phyloP scores from a whole-genome alignment of 92 coral and sea anemone genomes.

The Desmophyllum pertusum region DNA sequence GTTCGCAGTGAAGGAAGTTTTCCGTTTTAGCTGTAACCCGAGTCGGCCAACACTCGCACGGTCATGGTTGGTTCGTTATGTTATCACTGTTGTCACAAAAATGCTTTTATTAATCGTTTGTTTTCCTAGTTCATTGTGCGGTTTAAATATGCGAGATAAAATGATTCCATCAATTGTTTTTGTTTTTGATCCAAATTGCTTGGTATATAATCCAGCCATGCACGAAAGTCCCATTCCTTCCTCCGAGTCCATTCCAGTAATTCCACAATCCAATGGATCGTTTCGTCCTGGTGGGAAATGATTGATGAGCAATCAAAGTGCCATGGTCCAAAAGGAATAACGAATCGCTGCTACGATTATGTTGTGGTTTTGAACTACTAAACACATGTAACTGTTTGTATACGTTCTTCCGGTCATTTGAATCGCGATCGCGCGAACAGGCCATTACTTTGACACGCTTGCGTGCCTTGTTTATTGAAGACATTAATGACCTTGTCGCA shows the following conservation, averaged over 20 bases:
- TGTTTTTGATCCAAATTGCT: background rate
- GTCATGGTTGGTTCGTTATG: constrained; percentile 10
- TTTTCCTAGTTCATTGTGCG: background rate
- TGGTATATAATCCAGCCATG: background rate
- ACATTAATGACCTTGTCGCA: constrained; percentile 4
- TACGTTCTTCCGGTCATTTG: constrained; percentile 3
- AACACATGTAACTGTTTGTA: constrained; percentile 13
- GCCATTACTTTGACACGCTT: background rate
- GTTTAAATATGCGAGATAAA: background rate
- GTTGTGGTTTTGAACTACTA: constrained; percentile 1
- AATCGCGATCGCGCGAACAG: constrained; percentile 20
- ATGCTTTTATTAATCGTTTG: constrained; percentile 1
- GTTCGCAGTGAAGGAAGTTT: too few relatives aligned
- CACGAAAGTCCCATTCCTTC: background rate
- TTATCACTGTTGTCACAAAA: background rate
- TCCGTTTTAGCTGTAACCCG: background rate
- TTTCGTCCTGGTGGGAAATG: constrained; percentile 1
- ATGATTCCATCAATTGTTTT: background rate
- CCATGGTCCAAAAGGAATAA: constrained; percentile 4
- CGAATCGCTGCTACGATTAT: background rate
- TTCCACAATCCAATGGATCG: background rate
- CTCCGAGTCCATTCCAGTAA: constrained; percentile 23
- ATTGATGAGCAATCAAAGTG: constrained; percentile 21
- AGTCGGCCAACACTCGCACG: background rate
- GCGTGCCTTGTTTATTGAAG: constrained; percentile 14